These are phyloP conservation scores for Parauchenoglanis ngamensis DNA, from an alignment of 2,797 vertebrate genomes.

Conservation along the genomic window DNA sequence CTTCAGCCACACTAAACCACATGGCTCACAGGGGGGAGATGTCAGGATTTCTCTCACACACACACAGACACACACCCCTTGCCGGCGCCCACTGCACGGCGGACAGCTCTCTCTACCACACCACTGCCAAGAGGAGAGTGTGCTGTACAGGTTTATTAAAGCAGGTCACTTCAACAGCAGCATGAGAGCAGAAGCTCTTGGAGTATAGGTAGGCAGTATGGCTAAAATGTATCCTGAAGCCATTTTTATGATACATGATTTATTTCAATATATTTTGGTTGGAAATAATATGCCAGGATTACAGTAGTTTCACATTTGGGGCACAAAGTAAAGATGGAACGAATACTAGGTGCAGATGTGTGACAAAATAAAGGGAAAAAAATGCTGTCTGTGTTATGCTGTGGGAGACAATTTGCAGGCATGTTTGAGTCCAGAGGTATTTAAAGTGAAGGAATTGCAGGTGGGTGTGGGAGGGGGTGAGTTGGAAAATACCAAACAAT, in stretches of 20 bases:
- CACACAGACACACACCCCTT: background rate
- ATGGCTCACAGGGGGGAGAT: slow-evolving; percentile 30
- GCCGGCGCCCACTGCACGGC: slow-evolving; percentile 29
- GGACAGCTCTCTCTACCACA: slow-evolving; percentile 26
- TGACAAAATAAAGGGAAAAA: background rate
- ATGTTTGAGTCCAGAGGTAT: background rate
- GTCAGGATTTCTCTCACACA: slow-evolving; percentile 3
- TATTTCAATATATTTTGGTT: too few species aligned
- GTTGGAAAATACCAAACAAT: background rate
- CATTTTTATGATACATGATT: background rate
- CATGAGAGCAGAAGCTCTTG: slow-evolving; percentile 1
- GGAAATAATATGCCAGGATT: background rate
- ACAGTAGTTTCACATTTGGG: background rate
- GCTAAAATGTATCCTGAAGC: background rate
- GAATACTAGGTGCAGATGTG: background rate
- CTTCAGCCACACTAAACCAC: background rate
- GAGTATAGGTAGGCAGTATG: background rate
- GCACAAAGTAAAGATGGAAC: background rate
- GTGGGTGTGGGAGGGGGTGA: background rate
- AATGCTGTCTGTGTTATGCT: background rate
- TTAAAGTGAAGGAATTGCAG: background rate
- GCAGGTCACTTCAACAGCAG: slow-evolving; percentile 14
- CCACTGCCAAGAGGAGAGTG: slow-evolving; percentile 2
- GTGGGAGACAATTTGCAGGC: background rate
- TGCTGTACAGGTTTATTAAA: slow-evolving; percentile 30